These are phyloP conservation scores for Leptestheria dahalacensis DNA, from an alignment of 1,140 invertebrate genomes.

Conservation along the genomic window DNA sequence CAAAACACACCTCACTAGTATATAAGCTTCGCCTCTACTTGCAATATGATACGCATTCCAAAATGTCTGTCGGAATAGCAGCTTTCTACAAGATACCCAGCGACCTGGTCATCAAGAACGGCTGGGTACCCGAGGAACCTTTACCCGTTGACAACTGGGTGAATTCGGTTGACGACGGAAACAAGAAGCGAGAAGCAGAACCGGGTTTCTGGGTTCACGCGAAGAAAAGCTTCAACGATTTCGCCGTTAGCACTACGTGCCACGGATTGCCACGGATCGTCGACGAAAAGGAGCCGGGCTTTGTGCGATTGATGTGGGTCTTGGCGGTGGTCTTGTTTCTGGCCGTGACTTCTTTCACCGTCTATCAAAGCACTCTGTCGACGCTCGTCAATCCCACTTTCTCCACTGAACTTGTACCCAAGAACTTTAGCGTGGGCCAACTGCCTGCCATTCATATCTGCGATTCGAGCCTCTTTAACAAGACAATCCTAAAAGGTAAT, in stretches of 20 bases:
- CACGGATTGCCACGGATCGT: conserved; percentile 6
- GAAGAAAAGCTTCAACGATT: background rate
- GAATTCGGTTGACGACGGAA: too few relatives aligned
- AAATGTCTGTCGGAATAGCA: background rate
- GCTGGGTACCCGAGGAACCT: too few relatives aligned
- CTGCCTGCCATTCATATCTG: background rate
- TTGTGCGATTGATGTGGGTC: background rate
- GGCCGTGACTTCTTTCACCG: background rate
- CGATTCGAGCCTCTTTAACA: background rate
- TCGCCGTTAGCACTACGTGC: background rate
- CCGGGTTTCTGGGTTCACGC: background rate
- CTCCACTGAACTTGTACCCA: background rate
- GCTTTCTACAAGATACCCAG: background rate
- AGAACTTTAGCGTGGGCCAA: background rate
- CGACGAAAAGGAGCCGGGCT: background rate
- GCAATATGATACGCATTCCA: too few relatives aligned
- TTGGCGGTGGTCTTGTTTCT: background rate
- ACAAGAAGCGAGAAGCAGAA: too few relatives aligned
- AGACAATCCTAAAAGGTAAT: background rate
- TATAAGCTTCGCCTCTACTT: too few relatives aligned
- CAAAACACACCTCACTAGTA: too few relatives aligned
- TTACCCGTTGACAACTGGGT: too few relatives aligned
- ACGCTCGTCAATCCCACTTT: background rate
- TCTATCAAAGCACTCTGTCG: background rate
- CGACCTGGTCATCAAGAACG: background rate